Evolutionary conservation across 2,113 vertebrate species (phyloP).

Genomic region (Podilymbus podiceps): DNA sequence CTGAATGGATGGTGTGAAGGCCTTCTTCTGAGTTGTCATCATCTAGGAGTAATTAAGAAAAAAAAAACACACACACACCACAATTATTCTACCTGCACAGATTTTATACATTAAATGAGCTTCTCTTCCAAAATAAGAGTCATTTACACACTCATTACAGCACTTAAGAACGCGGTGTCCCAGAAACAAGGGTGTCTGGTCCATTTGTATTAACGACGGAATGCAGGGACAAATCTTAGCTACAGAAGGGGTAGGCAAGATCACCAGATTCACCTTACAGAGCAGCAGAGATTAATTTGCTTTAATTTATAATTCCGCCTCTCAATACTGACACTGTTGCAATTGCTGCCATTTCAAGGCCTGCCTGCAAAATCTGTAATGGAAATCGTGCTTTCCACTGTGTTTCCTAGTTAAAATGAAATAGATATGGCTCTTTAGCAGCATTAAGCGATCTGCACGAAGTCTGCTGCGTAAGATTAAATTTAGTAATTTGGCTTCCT

Average conservation of each 20-base stretch:
- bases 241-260: not conserved
- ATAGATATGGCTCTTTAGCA: not conserved
- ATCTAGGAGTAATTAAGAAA: constrained; percentile 74
- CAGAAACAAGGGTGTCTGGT: not conserved
- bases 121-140: not conserved
- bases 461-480: not conserved
- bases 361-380: not conserved
- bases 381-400: not conserved
- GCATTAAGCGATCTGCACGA: accelerated
- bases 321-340: not conserved
- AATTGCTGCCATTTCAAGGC: constrained; percentile 7
- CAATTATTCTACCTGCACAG: not conserved
- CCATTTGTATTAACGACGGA: accelerated
- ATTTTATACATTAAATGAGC: not conserved
- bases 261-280: accelerated
- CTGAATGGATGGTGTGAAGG: constrained; percentile 94
- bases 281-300: not conserved
- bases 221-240: not conserved
- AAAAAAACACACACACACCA: not conserved
- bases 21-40: constrained; percentile 97
- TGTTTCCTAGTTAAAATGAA: not conserved
- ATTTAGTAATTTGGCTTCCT: not conserved
- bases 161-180: accelerated
- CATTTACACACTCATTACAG: not conserved
- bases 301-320: not conserved